These are phyloP conservation scores for roundworm (Caenorhabditis elegans) DNA, from an alignment of 1,140 invertebrate species.

Conservation along the genomic window DNA sequence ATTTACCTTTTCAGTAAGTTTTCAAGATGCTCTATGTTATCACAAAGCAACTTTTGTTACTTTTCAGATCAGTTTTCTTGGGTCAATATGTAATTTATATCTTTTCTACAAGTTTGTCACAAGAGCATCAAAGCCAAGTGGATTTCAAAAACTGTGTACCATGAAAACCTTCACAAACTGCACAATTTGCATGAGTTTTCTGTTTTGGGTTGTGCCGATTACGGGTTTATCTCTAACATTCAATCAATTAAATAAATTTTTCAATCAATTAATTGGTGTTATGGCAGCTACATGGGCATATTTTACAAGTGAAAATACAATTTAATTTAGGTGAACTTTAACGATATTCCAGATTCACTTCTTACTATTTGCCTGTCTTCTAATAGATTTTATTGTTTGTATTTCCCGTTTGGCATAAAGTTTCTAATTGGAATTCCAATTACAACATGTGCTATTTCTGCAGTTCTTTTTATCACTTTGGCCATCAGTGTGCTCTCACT, in stretches of 20 bases:
- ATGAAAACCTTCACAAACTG: background rate
- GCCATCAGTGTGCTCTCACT: background rate
- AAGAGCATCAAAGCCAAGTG: background rate
- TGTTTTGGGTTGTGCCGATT: background rate
- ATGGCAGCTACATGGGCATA: background rate
- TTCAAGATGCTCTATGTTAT: too few species aligned
- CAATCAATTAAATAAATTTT: background rate
- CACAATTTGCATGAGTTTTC: background rate
- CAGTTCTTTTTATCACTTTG: background rate
- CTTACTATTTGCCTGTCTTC: background rate
- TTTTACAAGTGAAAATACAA: background rate
- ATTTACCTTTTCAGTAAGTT: background rate
- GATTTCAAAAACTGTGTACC: background rate
- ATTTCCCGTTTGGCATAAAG: constrained; percentile 1
- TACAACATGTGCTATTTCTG: background rate
- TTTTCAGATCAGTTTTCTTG: background rate
- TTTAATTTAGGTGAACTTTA: background rate
- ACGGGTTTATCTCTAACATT: background rate
- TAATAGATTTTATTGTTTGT: background rate
- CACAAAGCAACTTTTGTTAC: too few species aligned
- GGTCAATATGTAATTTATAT: background rate
- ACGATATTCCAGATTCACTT: background rate
- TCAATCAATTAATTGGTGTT: background rate
- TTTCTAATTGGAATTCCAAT: background rate
- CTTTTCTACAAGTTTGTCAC: background rate